Base-by-base conservation (phyloP, 2,888 invertebrate species). In the Anorthoa munda region DNA sequence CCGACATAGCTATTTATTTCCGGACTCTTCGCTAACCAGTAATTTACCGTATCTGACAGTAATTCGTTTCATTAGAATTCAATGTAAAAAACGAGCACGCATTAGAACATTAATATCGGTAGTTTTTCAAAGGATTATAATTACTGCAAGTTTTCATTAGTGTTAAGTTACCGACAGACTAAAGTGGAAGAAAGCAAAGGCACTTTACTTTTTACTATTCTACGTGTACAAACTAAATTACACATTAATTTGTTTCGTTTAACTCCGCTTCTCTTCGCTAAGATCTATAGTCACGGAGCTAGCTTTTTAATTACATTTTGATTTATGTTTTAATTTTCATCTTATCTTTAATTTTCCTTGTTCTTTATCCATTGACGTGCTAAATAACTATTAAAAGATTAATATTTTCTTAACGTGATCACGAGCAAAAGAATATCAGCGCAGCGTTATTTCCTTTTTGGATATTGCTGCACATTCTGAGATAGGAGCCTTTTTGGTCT, bases 321-420 rank as follows among this genome's bases (percentile, higher is more conserved):
- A 81, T 83, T 74, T 58, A 79, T 79, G 83, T 70, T 74, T 83
- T 70, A 74, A 79, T 70, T 65, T 83, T 53, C 55, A 73, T 70
- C 61, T 51, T 46, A 31, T 31, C 0, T 0, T 4, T 26, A 23
- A n/a, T 66, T 63, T 68, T 76, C 18, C 67, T 82, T 65, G 67
- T 61, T 65, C 46, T 65, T 31, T 26, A 55, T n/a, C 21, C 45
- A 74, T 56, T 65, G 50, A n/a, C 61, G 23, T 31, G 23, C 17
- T 26, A 5, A 4, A 46, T 46, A 5, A 31, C 53, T 60, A 48
- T 31, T 58, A 61, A 79, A 61, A 46, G 7, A 13, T 39, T n/a
- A 53, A 46, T 9, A 31, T 72, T 72, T 64, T 64, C 50, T 46
- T 26, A 55, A 79, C 5, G n/a, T 18, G 23, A 45, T 60, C 17